Evolutionary conservation across 2,797 vertebrate species (phyloP).

Genomic region (Girardinus metallicus): DNA sequence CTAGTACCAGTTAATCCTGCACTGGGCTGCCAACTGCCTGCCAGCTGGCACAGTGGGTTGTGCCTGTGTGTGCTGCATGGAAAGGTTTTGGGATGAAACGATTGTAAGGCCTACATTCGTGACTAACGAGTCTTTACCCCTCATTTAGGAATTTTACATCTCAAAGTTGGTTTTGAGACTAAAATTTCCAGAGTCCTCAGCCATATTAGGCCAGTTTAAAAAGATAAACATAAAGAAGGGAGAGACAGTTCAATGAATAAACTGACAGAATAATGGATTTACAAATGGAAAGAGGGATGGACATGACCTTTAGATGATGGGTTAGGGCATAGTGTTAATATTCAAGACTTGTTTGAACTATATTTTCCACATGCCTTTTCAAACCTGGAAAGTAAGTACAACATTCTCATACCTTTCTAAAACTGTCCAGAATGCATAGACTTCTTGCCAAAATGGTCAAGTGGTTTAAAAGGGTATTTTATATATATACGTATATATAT

Average conservation of each 20-base stretch:
- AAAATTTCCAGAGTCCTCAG: background rate
- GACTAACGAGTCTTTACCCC: slow-evolving; percentile 24
- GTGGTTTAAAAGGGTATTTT: too few relatives aligned
- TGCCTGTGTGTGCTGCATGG: slow-evolving; percentile 54
- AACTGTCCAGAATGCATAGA: too few relatives aligned
- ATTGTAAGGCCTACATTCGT: slow-evolving; percentile 55
- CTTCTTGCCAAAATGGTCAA: too few relatives aligned
- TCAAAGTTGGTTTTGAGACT: background rate
- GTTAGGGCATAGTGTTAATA: background rate
- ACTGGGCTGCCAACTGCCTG: slow-evolving; percentile 77
- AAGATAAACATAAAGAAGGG: background rate
- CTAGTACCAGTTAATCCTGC: slow-evolving; percentile 82
- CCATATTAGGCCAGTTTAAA: background rate
- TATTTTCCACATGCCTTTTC: too few relatives aligned
- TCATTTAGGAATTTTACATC: background rate
- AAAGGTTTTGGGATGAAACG: slow-evolving; percentile 59
- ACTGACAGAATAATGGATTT: background rate
- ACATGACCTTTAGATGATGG: background rate
- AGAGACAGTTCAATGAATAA: background rate
- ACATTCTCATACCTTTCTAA: too few relatives aligned
- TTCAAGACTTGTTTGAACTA: too few relatives aligned
- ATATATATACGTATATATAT: too few relatives aligned
- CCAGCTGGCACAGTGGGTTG: slow-evolving; percentile 74
- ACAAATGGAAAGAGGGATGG: background rate
- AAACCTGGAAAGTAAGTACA: too few relatives aligned